These are phyloP conservation scores for Xenotilapia flavipinnis DNA, from an alignment of 2,113 vertebrate species.

Conservation along the genomic window DNA sequence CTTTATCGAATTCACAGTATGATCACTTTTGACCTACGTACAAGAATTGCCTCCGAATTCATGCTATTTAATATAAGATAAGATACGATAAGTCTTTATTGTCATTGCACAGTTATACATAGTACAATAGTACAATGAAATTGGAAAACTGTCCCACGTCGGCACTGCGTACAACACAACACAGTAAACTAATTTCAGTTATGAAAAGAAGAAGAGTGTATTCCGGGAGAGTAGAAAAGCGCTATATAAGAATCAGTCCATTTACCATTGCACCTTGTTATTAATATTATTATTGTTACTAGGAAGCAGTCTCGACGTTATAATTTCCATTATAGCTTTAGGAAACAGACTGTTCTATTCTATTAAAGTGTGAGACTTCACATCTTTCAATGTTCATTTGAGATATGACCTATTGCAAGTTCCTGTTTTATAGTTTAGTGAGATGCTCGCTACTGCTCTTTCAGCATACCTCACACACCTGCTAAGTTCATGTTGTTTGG, in stretches of 20 bases:
- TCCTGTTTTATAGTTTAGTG: background rate
- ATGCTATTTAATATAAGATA: background rate
- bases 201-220: background rate
- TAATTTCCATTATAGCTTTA: background rate
- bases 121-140: background rate
- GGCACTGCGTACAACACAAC: background rate
- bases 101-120: background rate
- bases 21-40: background rate
- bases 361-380: background rate
- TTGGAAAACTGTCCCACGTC: background rate
- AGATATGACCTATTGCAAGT: background rate
- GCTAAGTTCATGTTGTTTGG: background rate
- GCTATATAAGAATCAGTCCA: too few species aligned
- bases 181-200: background rate
- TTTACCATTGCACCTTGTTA: background rate
- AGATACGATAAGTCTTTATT: background rate
- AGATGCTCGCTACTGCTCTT: background rate
- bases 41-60: fast-evolving
- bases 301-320: fast-evolving
- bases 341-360: fast-evolving
- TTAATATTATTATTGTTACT: background rate
- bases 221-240: too few species aligned
- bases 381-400: fast-evolving
- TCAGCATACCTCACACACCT: background rate
- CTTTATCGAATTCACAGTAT: background rate